Evolutionary conservation across 2,888 invertebrate species (phyloP), one percentile per base, ranked within the genome.

Genomic region (Bugulina stolonifera): DNA sequence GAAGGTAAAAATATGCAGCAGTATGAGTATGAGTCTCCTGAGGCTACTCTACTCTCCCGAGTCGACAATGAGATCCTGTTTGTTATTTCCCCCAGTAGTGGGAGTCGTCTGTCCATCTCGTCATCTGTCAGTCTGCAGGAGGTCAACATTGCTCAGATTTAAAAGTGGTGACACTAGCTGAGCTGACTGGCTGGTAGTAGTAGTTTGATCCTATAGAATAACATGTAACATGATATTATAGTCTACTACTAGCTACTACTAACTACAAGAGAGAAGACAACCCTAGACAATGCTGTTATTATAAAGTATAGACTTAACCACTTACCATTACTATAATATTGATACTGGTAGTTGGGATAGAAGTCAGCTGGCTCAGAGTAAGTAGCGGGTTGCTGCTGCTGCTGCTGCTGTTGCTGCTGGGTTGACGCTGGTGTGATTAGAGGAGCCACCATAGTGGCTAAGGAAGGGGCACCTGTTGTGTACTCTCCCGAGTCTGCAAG

Each of bases 401-500:
- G n/a, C n/a, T n/a, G n/a, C n/a, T n/a, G n/a, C n/a, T n/a, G n/a
- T 25, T 57, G 57, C n/a, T 64, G 64, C 27, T 57, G 57, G 10
- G 3, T 5, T 14, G 57, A 14, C 10, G 25, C 5, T 3, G 64
- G 64, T 2, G 64, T 64, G 64, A 64, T 64, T 2, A 64, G 64
- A 64, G 64, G 64, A 10, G 64, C 64, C 25, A 64, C 64, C 64
- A 64, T 64, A 64, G 64, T 64, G 27, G 64, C 64, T 64, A 64
- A n/a, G 22, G 64, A 64, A 14, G 64, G 64, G 18, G 32, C 32
- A 14, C 32, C 64, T 3, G 64, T 10, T 27, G 64, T 64, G 32
- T 32, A 64, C 34, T 64, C 64, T 27, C 32, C 32, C 2, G 25
- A 25, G 25, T 25, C 57, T 57, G 57, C 25, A 5, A 57, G 25